Evolutionary conservation across 2,888 invertebrate species (phyloP).

Genomic region (Ochropacha duplaris): DNA sequence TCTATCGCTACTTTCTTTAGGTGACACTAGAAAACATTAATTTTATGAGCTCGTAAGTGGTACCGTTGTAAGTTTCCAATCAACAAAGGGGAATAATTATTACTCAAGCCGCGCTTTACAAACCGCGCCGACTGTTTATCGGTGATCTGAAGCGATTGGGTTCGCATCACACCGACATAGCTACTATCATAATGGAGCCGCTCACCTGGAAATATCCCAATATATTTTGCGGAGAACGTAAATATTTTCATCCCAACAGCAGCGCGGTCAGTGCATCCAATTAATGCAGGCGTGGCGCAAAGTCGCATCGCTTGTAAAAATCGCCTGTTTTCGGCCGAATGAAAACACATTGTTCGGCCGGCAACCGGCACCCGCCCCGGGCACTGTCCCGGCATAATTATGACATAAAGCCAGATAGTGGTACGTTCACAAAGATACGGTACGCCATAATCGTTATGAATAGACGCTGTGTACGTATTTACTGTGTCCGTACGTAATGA

Average conservation of each 20-base stretch:
- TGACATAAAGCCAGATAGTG: constrained; percentile 52
- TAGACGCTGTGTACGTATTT: constrained; percentile 27
- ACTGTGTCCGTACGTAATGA: constrained; percentile 19
- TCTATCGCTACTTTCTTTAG: no score
- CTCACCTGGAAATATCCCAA: constrained; percentile 63
- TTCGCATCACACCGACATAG: constrained; percentile 35
- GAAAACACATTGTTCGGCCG: constrained; percentile 44
- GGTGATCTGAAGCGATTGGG: constrained; percentile 45
- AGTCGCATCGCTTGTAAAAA: constrained; percentile 59
- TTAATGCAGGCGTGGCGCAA: constrained; percentile 56
- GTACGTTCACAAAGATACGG: constrained; percentile 41
- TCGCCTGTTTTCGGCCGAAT: constrained; percentile 44
- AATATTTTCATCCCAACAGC: constrained; percentile 61
- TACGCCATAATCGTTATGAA: constrained; percentile 37
- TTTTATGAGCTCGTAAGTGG: background rate
- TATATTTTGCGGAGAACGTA: constrained; percentile 57
- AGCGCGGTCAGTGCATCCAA: constrained; percentile 72
- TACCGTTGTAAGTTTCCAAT: background rate
- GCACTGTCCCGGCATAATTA: constrained; percentile 42
- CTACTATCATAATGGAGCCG: constrained; percentile 25
- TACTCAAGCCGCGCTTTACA: constrained; percentile 48
- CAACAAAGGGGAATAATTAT: background rate
- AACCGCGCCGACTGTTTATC: constrained; percentile 48
- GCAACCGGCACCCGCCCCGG: constrained; percentile 17
- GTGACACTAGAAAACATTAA: no score